Evolutionary conservation across 2,797 vertebrate species (phyloP), one percentile per base, ranked within the genome.

Genomic region (Cossypha niveicapilla): DNA sequence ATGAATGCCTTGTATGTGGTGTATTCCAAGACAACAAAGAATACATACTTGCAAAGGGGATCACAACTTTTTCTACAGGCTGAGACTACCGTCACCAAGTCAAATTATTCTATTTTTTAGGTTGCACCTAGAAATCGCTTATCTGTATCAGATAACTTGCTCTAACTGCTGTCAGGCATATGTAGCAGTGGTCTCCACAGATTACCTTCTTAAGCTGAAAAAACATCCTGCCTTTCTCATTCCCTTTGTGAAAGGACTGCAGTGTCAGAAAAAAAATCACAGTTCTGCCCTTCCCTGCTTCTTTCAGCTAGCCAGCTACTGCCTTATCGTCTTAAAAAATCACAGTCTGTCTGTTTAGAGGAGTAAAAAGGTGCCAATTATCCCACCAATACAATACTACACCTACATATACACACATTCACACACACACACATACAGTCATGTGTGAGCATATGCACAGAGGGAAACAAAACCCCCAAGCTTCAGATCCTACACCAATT

Each of bases 371-470:
- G 6, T 39, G 24, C 6, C 3, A 9, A 45, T 6, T 41, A 5
- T 44, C 18, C 11, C 27, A 32, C 61, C 32, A 23, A 17, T 11
- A 28, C 48, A 28, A 7, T 5, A 13, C 9, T 53, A 37, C 18
- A 51, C 2, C n/a, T 71, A 23, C 0, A 34, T 7, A 9, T 18
- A 17, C 7, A 8, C 19, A 18, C 4, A 9, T 24, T 11, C 8
- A 51, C 11, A 37, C 6, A 34, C 4, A 41, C 53, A 18, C 35
- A 32, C 18, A 19, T 6, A 14, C 1, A 6, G 11, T 7, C 5
- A 37, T 37, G 4, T 67, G 13, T 0, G 0, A 76, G 28, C 7
- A n/a, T 5, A 11, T 7, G 9, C 16, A 48, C 22, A 61, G 56
- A 50, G 30, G 37, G 34, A 70, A 85, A 63, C 6, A 56, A 41